Evolutionary conservation across 92 coral and sea anemone genomes (phyloP).

Genomic region (Palythoa caribaeorum): DNA sequence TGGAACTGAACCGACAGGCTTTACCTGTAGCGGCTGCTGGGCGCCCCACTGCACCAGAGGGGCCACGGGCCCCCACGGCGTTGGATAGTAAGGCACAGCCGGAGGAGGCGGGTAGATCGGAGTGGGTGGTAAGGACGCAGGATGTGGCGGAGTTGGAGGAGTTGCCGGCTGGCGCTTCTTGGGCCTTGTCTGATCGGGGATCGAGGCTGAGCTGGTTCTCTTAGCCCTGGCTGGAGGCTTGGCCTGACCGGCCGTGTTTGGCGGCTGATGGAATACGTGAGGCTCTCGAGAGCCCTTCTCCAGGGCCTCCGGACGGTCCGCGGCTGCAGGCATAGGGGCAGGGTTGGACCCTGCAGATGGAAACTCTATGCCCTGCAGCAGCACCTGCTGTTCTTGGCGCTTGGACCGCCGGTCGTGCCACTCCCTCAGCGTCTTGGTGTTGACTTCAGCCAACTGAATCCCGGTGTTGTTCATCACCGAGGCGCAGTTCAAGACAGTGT

Average conservation of each 20-base stretch:
- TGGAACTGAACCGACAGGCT: no score
- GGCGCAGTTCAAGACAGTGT: no score
- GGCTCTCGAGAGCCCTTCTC: neutral
- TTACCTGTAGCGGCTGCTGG: no score
- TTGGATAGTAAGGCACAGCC: no score
- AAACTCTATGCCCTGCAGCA: slow-evolving; percentile 20
- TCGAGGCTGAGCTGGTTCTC: no score
- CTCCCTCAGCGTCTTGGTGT: slow-evolving; percentile 29
- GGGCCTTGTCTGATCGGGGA: no score
- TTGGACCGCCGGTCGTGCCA: slow-evolving; percentile 21
- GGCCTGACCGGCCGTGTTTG: slow-evolving; percentile 41
- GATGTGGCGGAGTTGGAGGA: no score
- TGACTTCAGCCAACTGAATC: slow-evolving; percentile 37
- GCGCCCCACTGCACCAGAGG: no score
- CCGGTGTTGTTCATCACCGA: slow-evolving; percentile 31
- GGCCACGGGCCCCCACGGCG: no score
- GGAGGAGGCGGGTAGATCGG: no score
- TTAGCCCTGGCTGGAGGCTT: neutral
- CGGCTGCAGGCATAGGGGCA: slow-evolving; percentile 1
- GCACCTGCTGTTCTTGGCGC: slow-evolving; percentile 21
- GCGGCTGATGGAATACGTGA: neutral
- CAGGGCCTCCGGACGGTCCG: neutral
- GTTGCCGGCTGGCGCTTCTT: no score
- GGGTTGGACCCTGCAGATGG: neutral
- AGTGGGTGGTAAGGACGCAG: no score